Conservation (phyloP, 1,140 invertebrate genomes). For the Lepidurus arcticus region DNA sequence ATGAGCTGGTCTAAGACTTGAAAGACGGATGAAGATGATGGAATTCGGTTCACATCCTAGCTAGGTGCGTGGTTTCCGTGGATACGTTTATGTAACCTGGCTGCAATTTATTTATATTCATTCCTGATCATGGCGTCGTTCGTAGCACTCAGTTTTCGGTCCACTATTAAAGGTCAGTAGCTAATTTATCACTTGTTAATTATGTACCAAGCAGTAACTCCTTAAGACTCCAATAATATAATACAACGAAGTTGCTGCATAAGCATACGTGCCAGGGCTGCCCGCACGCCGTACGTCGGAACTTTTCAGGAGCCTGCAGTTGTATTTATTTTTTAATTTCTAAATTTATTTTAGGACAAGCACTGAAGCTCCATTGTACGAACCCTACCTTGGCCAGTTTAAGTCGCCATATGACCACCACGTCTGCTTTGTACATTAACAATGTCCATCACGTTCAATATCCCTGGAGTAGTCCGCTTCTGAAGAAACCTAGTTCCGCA, state of each 20-base stretch:
- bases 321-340: not conserved
- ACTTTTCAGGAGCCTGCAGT: not conserved
- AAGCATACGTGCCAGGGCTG: too few relatives aligned
- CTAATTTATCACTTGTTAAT: not conserved
- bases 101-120: not conserved
- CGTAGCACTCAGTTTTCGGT: not conserved
- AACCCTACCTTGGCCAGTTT: not conserved
- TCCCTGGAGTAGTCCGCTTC: not conserved
- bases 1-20: not conserved
- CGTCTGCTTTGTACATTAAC: conserved; percentile 4
- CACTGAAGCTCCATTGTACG: not conserved
- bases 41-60: too few relatives aligned
- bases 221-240: not conserved
- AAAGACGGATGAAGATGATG: too few relatives aligned
- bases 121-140: not conserved
- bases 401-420: not conserved
- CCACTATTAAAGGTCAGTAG: not conserved
- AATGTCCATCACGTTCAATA: not conserved
- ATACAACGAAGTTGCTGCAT: too few relatives aligned
- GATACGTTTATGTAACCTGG: not conserved
- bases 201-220: not conserved
- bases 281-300: too few relatives aligned
- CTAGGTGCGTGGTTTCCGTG: too few relatives aligned
- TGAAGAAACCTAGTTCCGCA: not conserved
- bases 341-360: not conserved